Evolutionary conservation across 2,888 invertebrate genomes (phyloP), one percentile per base, ranked within the genome.

Genomic region (Yponomeuta evonymella): DNA sequence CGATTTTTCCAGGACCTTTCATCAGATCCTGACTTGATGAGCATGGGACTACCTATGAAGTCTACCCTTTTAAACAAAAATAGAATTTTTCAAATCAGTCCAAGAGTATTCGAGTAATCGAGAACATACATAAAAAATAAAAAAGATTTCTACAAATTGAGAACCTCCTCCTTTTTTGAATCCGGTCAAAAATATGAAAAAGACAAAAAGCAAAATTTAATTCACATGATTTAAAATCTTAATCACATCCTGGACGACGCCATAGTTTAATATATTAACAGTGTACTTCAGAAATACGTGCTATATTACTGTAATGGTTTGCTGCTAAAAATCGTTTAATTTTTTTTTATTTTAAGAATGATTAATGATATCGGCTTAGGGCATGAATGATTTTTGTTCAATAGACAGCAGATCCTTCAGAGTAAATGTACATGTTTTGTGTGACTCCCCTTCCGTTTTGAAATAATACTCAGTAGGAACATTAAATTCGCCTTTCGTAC

Each of bases 351-450:
- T 33, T 5, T 33, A 33, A 72, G 79, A 79, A 90, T 92, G 90
- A 91, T 91, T 88, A 88, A 90, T 90, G 91, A 87, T 79, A 77
- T 76, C 76, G 79, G 80, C 84, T 86, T 82, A 83, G 81, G 83
- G 81, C 81, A 78, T 81, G 81, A 84, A 81, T 81, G 85, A 87
- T 86, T 85, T 85, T 83, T 82, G 81, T 85, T 84, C 84, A 86
- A 87, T 87, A 85, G 88, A 86, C 83, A 84, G 81, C 77, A 80
- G 78, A 83, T 86, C 83, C 82, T 82, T 81, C 75, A 72, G 82
- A 83, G 82, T 76, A 80, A 82, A 82, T 79, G 30, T 68, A 23
- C 23, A 51, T 68, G 68, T 48, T 68, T 58, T 68, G n/a, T 51
- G 48, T 23, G 43, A 36, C 67, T 80, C 79, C 82, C 85, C 85